These are phyloP conservation scores for Drosophila kepulauana DNA, from an alignment of 1,140 invertebrate species.

Conservation along the genomic window DNA sequence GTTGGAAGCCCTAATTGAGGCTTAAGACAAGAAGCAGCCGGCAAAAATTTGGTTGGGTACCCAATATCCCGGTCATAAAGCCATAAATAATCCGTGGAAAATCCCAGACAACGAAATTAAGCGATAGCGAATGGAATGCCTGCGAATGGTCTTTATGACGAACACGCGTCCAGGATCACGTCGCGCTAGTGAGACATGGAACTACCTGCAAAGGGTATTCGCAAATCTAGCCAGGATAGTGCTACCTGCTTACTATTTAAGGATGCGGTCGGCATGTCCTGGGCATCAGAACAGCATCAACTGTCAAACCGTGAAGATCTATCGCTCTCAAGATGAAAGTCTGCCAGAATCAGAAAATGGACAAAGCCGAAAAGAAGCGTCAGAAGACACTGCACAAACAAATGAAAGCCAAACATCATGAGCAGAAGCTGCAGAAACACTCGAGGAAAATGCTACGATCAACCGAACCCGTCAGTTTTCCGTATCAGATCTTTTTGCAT, in stretches of 20 bases:
- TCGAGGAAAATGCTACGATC: constrained; percentile 13
- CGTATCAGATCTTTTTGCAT: constrained; percentile 65
- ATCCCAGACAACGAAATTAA: constrained; percentile 29
- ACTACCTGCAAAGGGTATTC: constrained; percentile 46
- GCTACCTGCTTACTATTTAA: constrained; percentile 47
- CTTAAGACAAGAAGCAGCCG: constrained; percentile 37
- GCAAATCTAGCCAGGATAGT: not conserved
- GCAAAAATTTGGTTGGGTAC: constrained; percentile 1
- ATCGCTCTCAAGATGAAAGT: constrained; percentile 25
- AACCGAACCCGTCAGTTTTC: constrained; percentile 31
- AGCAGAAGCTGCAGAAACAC: constrained; percentile 43
- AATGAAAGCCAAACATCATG: constrained; percentile 33
- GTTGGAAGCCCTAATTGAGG: constrained; percentile 68
- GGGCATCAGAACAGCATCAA: constrained; percentile 22
- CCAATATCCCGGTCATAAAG: constrained; percentile 60
- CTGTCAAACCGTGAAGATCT: constrained; percentile 15
- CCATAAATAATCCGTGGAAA: constrained; percentile 68
- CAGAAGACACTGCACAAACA: constrained; percentile 21
- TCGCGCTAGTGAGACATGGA: constrained; percentile 45
- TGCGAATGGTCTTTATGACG: constrained; percentile 46
- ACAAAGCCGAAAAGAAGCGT: constrained; percentile 50
- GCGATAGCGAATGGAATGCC: constrained; percentile 3
- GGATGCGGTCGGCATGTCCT: not conserved
- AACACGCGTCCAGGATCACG: constrained; percentile 37
- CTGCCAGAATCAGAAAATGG: constrained; percentile 30